phyloP scores from a whole-genome alignment of 2,797 vertebrate genomes.

The Semotilus atromaculatus region DNA sequence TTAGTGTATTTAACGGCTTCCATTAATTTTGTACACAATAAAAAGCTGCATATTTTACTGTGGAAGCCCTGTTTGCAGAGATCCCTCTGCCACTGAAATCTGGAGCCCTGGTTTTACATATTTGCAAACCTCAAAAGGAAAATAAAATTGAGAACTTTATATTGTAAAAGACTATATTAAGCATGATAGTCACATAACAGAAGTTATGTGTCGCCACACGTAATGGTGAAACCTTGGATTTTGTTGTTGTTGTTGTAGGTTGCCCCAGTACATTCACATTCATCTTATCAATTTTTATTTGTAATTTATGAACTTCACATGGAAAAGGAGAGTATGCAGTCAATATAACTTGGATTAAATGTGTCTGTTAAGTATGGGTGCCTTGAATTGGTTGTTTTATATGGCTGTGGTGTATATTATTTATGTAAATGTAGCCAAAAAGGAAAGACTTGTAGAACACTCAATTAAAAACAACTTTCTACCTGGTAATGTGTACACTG shows the following conservation, averaged over 20 bases:
- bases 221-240: neutral
- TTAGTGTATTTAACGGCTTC: slow-evolving; percentile 85
- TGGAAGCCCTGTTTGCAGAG: slow-evolving; percentile 70
- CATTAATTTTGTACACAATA: slow-evolving; percentile 81
- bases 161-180: slow-evolving; percentile 2
- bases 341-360: slow-evolving; percentile 59
- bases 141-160: slow-evolving; percentile 19
- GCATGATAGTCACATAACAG: slow-evolving; percentile 13
- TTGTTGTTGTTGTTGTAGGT: slow-evolving; percentile 18
- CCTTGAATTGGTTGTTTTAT: slow-evolving; percentile 64
- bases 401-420: slow-evolving; percentile 56
- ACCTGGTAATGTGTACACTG: slow-evolving; percentile 37
- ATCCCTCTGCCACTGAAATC: slow-evolving; percentile 29
- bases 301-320: slow-evolving; percentile 59
- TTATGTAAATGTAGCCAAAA: slow-evolving; percentile 53
- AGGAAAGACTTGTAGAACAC: slow-evolving; percentile 46
- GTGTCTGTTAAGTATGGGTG: slow-evolving; percentile 65
- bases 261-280: slow-evolving; percentile 29
- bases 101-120: slow-evolving; percentile 9
- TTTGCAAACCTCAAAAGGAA: neutral
- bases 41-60: slow-evolving; percentile 80
- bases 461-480: slow-evolving; percentile 48
- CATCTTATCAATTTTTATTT: slow-evolving; percentile 39
- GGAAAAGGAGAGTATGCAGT: slow-evolving; percentile 36
- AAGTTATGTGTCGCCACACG: neutral